Conservation (phyloP, 2,113 vertebrate species). For the Guaruba guarouba region DNA sequence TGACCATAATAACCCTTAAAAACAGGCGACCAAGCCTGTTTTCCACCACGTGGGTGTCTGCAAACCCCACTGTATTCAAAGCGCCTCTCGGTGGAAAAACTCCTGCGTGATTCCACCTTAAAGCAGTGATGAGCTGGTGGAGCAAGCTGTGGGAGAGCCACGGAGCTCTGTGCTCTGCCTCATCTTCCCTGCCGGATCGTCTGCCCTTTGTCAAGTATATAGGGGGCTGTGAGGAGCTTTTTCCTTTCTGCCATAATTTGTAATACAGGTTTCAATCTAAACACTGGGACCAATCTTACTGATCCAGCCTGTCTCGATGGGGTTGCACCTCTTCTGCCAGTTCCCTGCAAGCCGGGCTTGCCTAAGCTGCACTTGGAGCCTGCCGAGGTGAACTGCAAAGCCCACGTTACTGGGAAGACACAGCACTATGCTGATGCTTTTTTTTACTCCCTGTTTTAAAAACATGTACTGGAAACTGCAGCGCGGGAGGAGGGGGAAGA, state of each 20-base stretch:
- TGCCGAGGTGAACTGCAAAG: neutral
- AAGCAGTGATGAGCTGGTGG: rapidly evolving
- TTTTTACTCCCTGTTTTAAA: neutral
- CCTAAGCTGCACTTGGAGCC: neutral
- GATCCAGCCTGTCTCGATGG: neutral
- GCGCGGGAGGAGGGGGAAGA: rapidly evolving
- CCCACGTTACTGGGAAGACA: neutral
- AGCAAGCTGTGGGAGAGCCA: neutral
- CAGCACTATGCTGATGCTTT: neutral
- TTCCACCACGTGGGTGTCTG: neutral
- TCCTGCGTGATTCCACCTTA: neutral
- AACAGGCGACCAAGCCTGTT: neutral
- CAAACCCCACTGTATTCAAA: neutral
- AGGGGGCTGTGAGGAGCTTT: neutral
- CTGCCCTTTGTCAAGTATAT: neutral
- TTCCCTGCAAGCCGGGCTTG: neutral
- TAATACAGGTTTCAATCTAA: neutral
- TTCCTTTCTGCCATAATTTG: neutral
- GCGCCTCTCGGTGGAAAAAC: neutral
- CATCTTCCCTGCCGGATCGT: rapidly evolving
- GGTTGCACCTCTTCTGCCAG: neutral
- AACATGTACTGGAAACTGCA: neutral
- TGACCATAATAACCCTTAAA: neutral
- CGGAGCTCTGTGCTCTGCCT: neutral
- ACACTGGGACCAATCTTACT: neutral